Evolutionary conservation across 2,888 invertebrate genomes (phyloP).

Genomic region (Rhagium mordax): DNA sequence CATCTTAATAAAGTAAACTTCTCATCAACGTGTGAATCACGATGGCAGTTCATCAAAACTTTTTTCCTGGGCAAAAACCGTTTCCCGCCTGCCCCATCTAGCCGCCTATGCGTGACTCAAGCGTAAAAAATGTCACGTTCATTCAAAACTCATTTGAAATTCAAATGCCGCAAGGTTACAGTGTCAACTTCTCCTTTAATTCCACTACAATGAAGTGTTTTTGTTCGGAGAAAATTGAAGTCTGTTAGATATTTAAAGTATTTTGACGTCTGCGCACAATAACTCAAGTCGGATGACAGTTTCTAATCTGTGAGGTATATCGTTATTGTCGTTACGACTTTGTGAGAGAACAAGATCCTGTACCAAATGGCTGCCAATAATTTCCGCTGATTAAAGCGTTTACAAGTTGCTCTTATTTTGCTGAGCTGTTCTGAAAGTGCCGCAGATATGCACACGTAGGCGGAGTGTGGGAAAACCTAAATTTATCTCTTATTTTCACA

Average conservation of each 20-base stretch:
- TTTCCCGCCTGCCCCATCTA: no score
- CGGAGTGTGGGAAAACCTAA: not conserved
- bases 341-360: not conserved
- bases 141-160: constrained; percentile 18
- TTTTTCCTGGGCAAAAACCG: no score
- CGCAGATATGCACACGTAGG: not conserved
- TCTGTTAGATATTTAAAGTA: not conserved
- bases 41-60: no score
- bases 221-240: not conserved
- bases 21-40: no score
- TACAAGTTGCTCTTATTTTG: not conserved
- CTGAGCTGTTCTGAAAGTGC: not conserved
- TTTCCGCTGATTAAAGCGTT: not conserved
- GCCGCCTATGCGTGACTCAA: constrained; percentile 5
- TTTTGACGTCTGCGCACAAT: not conserved
- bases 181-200: constrained; percentile 23
- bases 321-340: not conserved
- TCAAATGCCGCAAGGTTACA: constrained; percentile 16
- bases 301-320: not conserved
- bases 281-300: not conserved
- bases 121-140: constrained; percentile 20
- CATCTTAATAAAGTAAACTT: no score
- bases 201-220: constrained; percentile 6
- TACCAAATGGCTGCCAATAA: not conserved
- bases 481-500: not conserved